Percentiles rank a stretch among this genome's conserved stretches.
Conservation (phyloP, 2,888 invertebrate genomes). For the Tetropium fuscum region DNA sequence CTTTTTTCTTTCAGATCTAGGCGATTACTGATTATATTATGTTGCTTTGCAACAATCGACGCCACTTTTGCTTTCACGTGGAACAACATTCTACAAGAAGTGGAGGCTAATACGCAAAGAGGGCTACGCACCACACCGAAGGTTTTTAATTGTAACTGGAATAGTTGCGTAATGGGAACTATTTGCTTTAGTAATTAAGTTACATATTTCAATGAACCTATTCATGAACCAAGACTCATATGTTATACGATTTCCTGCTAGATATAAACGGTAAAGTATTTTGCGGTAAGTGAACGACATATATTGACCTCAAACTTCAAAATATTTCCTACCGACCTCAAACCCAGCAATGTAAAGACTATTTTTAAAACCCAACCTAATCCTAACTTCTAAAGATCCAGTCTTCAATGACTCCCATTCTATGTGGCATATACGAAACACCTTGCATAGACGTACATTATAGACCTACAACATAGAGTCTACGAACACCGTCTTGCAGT, state of each 20-base stretch:
- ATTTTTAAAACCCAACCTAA: too few species aligned
- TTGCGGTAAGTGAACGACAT: too few species aligned
- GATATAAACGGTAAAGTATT: too few species aligned
- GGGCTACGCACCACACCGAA: conserved; percentile 6
- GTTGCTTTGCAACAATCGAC: conserved; percentile 7
- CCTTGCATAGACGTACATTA: too few species aligned
- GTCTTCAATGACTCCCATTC: too few species aligned
- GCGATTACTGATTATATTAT: conserved; percentile 8
- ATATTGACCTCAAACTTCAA: too few species aligned
- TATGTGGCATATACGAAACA: too few species aligned
- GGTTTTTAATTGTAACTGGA: background rate
- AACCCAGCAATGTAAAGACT: too few species aligned
- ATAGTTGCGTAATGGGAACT: conserved; percentile 7
- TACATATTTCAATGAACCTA: background rate
- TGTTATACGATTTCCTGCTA: background rate
- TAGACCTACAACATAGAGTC: too few species aligned
- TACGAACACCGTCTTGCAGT: too few species aligned
- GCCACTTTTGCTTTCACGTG: conserved; percentile 25
- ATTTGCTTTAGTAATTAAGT: conserved; percentile 6
- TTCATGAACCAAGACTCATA: background rate
- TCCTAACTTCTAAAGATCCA: too few species aligned
- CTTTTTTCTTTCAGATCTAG: conserved; percentile 16
- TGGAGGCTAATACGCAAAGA: conserved; percentile 8
- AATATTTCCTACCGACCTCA: too few species aligned
- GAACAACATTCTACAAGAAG: conserved; percentile 21